Evolutionary conservation across 2,113 vertebrate genomes (phyloP), one percentile per base, ranked within the genome.

Genomic region (Marcusenius ussheri): DNA sequence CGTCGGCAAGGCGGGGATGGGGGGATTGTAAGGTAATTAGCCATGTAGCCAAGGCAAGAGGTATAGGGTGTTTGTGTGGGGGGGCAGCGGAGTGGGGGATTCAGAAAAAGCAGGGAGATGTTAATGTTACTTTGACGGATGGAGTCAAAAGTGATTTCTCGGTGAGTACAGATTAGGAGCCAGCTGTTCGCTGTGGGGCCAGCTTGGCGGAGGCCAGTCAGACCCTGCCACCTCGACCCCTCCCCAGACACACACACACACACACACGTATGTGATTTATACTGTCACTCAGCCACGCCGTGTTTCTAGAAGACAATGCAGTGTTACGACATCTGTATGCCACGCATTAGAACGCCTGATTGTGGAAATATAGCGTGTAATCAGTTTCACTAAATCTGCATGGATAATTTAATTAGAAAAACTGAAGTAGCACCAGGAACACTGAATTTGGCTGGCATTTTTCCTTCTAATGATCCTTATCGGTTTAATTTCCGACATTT

Each of bases 61-160:
- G 19, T n/a, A 8, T 39, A 66, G 47, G 11, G 50, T 31, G 47
- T 39, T 27, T 45, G 24, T 19, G 87, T 92, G 21, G 15, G 31
- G 17, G 49, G 88, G 93, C 21, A 62, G 24, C 24, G 0, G 58
- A 10, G 92, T 35, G 92, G 92, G 92, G 93, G 92, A 92, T 92
- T 66, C 62, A 31, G n/a, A 31, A 66, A 66, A 31, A 66, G 10
- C 62, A 27, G 62, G 10, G 93, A 93, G 95, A 95, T 95, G 95
- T 96, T 96, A 96, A 95, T 96, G 95, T 92, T 93, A 93, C 95
- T 94, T 93, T 95, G 95, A 96, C 94, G 94, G 95, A 96, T 95
- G 94, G 94, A 95, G 94, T 96, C 95, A 95, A 95, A 96, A 95
- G 95, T 94, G 95, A 96, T 96, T 96, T 95, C 94, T 95, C 93